Base-by-base conservation (phyloP, 2,113 vertebrate species). In the Synodontis membranacea region DNA sequence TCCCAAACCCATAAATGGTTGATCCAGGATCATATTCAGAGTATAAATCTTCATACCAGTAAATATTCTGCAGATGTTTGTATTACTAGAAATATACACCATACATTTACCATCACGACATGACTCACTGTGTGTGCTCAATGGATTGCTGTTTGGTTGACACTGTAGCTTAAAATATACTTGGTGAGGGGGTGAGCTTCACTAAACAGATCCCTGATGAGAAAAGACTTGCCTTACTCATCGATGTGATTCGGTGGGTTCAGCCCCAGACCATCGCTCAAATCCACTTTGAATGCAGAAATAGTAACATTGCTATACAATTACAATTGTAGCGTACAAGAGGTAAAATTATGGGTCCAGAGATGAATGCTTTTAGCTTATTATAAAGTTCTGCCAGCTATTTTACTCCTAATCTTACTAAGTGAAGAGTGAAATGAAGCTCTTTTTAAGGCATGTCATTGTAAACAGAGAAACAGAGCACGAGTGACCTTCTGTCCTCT, bases 401-500 rank as follows among this genome's bases (percentile, higher is more conserved):
- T 39, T 7, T 6, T 19, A 39, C 42, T 28, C 28, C 1, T 42
- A 31, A 37, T 5, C 25, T 25, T 74, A 31, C 64, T 39, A 60
- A 25, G 46, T 50, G 21, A 9, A 17, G 56, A 64, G 56, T 37
- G 44, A 66, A 58, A 44, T 21, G 44, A 62, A 37, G 50, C 31
- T 52, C n/a, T 50, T 46, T n/a, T 78, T 52, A 78, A 50, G n/a
- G 48, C 48, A 78, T 39, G 76, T 74, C 12, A 76, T 8, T 82
- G 70, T 78, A 76, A 64, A 64, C 31, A 83, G 39, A 58, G 14
- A 25, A 50, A 68, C 70, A 46, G 70, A 37, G 34, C 80, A 81
- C 86, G 89, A 92, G 89, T 91, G 93, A 94, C 94, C 94, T 90
- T 93, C 91, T 91, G 92, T 93, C 93, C 93, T 93, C 93, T 94